A percentile compares a stretch with the other conserved stretches of the same genome.
These are phyloP conservation scores for Acestrorhynchus altus DNA, from an alignment of 2,797 vertebrate species.

Conservation along the genomic window DNA sequence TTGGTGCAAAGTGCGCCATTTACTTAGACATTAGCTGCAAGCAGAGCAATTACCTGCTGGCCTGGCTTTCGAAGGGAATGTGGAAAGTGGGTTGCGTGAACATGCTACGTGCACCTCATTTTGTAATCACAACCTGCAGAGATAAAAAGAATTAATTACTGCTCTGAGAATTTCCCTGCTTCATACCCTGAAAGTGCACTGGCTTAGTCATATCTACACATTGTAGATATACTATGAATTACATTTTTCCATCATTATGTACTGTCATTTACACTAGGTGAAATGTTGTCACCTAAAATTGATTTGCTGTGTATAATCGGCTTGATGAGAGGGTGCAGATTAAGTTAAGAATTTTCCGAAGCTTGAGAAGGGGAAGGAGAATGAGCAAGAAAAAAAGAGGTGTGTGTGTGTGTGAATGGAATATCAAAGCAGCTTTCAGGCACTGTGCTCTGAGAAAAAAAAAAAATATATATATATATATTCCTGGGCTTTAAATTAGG, in stretches of 20 bases:
- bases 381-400: background rate
- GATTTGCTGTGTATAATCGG: background rate
- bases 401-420: background rate
- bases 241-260: background rate
- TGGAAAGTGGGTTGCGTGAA: background rate
- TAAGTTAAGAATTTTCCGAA: background rate
- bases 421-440: conserved; percentile 8
- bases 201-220: background rate
- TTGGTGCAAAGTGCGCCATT: conserved; percentile 39
- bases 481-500: background rate
- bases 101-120: background rate
- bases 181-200: background rate
- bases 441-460: background rate
- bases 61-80: conserved; percentile 1
- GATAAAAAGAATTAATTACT: conserved; percentile 7
- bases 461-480: background rate
- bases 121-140: conserved; percentile 10
- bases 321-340: background rate
- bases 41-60: conserved; percentile 11
- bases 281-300: background rate
- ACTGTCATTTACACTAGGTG: background rate
- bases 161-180: background rate
- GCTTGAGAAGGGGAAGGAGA: background rate
- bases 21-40: conserved; percentile 27
- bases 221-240: background rate